Conservation (phyloP, 2,113 vertebrate genomes). For the Protobothrops flavoviridis region DNA sequence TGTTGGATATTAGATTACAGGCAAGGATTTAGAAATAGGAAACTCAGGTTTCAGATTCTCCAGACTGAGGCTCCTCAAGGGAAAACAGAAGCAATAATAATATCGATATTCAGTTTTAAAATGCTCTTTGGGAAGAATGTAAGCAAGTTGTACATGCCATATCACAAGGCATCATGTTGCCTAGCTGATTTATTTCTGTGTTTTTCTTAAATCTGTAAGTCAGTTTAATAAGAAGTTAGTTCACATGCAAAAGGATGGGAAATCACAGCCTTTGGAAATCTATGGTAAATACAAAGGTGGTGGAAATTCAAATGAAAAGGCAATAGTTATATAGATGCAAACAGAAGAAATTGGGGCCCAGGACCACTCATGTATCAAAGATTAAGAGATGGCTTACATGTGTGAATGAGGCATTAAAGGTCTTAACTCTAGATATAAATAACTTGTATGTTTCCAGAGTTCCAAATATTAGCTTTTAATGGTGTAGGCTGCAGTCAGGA, state of each 20-base stretch:
- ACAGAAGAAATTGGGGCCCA: background rate
- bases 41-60: background rate
- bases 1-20: background rate
- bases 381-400: background rate
- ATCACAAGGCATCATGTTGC: background rate
- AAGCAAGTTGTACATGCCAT: background rate
- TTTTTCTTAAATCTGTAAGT: background rate
- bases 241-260: background rate
- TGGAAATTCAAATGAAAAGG: background rate
- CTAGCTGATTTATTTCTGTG: background rate
- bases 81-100: background rate
- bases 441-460: background rate
- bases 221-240: background rate
- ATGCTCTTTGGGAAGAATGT: background rate
- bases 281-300: background rate
- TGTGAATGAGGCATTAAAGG: background rate
- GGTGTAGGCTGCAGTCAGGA: background rate
- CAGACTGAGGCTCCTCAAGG: background rate
- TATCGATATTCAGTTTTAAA: background rate
- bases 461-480: background rate
- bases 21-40: background rate
- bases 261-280: background rate
- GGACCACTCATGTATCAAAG: background rate
- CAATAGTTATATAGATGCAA: background rate
- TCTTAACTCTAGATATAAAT: background rate